Conservation (phyloP, 2,797 vertebrate species). For the Catostomus latipinnis region DNA sequence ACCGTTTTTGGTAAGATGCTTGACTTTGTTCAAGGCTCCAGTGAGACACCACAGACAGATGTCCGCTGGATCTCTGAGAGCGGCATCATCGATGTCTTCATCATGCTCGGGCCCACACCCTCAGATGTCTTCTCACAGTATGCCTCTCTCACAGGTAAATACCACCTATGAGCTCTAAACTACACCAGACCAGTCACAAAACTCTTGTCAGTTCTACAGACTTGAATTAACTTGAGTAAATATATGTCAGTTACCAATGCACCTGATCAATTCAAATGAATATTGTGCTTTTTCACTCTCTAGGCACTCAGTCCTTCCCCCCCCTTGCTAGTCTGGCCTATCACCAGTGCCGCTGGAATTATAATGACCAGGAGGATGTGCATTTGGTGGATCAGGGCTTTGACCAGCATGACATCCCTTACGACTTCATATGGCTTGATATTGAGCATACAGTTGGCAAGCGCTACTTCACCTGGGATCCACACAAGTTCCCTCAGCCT, state of each 20-base stretch:
- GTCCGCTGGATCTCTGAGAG: slow-evolving; percentile 96
- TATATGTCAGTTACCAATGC: too few species aligned
- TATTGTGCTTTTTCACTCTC: slow-evolving; percentile 10
- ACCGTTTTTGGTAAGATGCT: slow-evolving; percentile 84
- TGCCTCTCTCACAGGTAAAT: slow-evolving; percentile 86
- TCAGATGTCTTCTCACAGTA: slow-evolving; percentile 87
- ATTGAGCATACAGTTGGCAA: slow-evolving; percentile 96
- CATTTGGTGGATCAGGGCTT: slow-evolving; percentile 85
- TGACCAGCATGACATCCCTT: slow-evolving; percentile 89
- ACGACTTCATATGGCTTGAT: slow-evolving; percentile 94
- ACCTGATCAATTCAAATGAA: too few species aligned
- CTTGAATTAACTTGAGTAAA: background rate
- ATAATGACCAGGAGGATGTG: slow-evolving; percentile 94
- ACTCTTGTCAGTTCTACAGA: slow-evolving; percentile 64
- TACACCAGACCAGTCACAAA: background rate
- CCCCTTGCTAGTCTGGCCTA: slow-evolving; percentile 87
- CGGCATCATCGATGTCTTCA: slow-evolving; percentile 89
- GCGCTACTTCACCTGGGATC: slow-evolving; percentile 97
- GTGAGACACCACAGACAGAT: slow-evolving; percentile 91
- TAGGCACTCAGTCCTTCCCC: slow-evolving; percentile 92
- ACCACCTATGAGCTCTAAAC: background rate
- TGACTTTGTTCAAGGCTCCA: slow-evolving; percentile 89
- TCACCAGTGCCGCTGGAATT: slow-evolving; percentile 98
- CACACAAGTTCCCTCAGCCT: slow-evolving; percentile 87
- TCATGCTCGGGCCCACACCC: slow-evolving; percentile 87